Conservation (phyloP, 1,140 invertebrate genomes). For the Platorchestia sp. region DNA sequence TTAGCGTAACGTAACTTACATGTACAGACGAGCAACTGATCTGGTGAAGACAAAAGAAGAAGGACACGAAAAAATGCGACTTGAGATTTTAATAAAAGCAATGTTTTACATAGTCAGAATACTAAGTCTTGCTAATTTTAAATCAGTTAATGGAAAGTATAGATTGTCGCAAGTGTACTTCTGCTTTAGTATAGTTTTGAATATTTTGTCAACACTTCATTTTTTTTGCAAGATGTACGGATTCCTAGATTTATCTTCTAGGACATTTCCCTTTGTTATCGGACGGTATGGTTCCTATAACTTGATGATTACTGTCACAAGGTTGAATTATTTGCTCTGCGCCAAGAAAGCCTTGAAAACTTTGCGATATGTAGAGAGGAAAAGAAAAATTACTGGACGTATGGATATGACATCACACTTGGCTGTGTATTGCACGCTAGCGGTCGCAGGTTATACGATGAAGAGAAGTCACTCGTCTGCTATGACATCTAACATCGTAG, state of each 20-base stretch:
- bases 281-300: not conserved
- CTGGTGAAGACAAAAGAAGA: not conserved
- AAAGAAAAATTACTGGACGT: not conserved
- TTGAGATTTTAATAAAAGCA: not conserved
- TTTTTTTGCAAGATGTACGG: not conserved
- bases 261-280: not conserved
- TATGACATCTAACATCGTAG: not conserved
- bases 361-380: not conserved
- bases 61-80: not conserved
- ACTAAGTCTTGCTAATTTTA: not conserved
- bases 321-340: not conserved
- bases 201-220: not conserved
- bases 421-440: not conserved
- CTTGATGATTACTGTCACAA: not conserved
- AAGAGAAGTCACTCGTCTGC: not conserved
- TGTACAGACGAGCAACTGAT: not conserved
- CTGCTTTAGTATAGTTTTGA: not conserved
- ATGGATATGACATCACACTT: not conserved
- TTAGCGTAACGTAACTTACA: not conserved
- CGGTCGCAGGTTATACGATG: not conserved
- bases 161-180: not conserved
- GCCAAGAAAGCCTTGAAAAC: not conserved
- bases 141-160: not conserved
- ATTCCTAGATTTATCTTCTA: not conserved
- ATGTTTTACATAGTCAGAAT: not conserved